Evolutionary conservation across 2,888 invertebrate species (phyloP).

Genomic region (Nemurella pictetii): DNA sequence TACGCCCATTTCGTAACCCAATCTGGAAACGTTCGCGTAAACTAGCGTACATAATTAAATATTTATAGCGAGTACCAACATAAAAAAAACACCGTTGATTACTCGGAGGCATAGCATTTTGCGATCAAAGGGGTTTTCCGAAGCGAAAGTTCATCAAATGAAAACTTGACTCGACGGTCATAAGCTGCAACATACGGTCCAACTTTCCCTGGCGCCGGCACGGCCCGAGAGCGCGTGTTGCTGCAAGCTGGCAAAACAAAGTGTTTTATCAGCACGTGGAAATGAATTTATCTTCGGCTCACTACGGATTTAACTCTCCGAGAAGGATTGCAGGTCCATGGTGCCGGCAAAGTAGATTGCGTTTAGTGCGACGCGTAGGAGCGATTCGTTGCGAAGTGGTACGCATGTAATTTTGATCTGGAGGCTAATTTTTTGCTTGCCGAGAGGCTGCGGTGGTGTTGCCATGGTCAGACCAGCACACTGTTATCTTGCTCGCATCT

Average conservation of each 20-base stretch:
- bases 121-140: neutral
- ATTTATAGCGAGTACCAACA: neutral
- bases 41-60: neutral
- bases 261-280: neutral
- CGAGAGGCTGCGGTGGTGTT: neutral
- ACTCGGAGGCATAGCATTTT: neutral
- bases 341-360: neutral
- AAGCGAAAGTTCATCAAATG: slow-evolving; percentile 1
- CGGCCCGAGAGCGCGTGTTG: too few relatives aligned
- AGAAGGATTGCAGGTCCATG: neutral
- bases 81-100: slow-evolving; percentile 13
- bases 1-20: neutral
- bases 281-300: neutral
- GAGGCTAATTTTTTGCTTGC: neutral
- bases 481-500: too few relatives aligned
- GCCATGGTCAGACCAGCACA: neutral
- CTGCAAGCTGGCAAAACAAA: neutral
- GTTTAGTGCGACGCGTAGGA: neutral
- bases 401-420: neutral
- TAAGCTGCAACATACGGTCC: neutral
- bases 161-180: neutral
- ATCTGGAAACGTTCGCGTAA: neutral
- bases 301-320: neutral
- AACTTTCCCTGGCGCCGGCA: neutral
- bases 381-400: neutral